Conservation (phyloP, 2,797 vertebrate species). For the Poeciliopsis turneri region DNA sequence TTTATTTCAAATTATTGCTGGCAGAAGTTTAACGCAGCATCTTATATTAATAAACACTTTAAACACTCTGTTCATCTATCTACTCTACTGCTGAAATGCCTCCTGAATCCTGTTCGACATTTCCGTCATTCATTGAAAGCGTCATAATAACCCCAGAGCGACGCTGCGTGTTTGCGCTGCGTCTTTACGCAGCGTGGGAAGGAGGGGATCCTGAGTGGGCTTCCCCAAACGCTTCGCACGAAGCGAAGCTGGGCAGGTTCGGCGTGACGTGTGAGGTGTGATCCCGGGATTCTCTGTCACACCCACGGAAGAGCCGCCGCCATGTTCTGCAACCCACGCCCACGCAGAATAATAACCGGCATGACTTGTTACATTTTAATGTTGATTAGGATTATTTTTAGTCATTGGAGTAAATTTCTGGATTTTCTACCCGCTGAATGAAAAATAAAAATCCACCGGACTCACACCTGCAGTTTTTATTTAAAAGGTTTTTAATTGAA, state of each 20-base stretch:
- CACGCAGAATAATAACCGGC: not conserved
- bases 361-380: too few species aligned
- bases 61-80: not conserved
- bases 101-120: not conserved
- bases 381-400: too few species aligned
- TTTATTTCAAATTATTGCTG: not conserved
- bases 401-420: too few species aligned
- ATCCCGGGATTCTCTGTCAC: not conserved
- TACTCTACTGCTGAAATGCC: not conserved
- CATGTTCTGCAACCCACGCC: not conserved
- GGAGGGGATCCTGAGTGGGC: not conserved
- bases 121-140: too few species aligned
- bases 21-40: not conserved
- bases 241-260: not conserved
- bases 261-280: not conserved
- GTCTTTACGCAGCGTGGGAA: too few species aligned
- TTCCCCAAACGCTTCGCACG: not conserved
- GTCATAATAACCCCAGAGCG: not conserved
- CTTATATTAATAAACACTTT: not conserved
- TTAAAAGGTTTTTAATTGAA: too few species aligned
- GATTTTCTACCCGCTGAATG: too few species aligned
- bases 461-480: too few species aligned
- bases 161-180: too few species aligned
- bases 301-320: not conserved
- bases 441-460: too few species aligned